Evolutionary conservation across 2,888 invertebrate genomes (phyloP), one percentile per base, ranked within the genome.

Genomic region (Tipula confusa): DNA sequence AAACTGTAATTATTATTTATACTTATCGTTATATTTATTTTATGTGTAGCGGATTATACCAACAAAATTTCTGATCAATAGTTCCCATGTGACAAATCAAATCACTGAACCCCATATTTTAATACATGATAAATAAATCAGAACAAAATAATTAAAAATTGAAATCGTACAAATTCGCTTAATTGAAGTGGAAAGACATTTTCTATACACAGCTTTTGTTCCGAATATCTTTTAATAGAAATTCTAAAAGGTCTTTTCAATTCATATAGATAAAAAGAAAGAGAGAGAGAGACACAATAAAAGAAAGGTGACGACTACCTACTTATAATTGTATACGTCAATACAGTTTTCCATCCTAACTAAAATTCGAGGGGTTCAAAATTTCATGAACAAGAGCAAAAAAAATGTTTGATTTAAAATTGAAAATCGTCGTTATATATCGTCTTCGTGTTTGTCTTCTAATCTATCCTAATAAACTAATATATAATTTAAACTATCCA

Each of bases 21-120:
- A n/a, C n/a, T n/a, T n/a, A n/a, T n/a, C n/a, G n/a, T n/a, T n/a
- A n/a, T n/a, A n/a, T n/a, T n/a, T n/a, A n/a, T n/a, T n/a, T n/a
- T n/a, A n/a, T n/a, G n/a, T n/a, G n/a, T n/a, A n/a, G n/a, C n/a
- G n/a, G n/a, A n/a, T n/a, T n/a, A n/a, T n/a, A n/a, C n/a, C n/a
- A n/a, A n/a, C n/a, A n/a, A n/a, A n/a, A n/a, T n/a, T n/a, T 64
- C 64, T 64, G 64, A 64, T 64, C 64, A 64, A 64, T 64, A 64
- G 24, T 24, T 64, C 64, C 64, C 64, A 64, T 64, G 64, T 64
- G 64, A 64, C 64, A 64, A 18, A 24, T 64, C 1, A 64, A 64
- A 64, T 64, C 64, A 18, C 64, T 64, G 64, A 64, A 64, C 64
- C 64, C 24, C 64, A 64, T 64, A 64, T 64, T 24, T 18, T 24